Conservation (phyloP, 37 sponge, comb jelly and placozoan species). For the Amphimedon queenslandica region DNA sequence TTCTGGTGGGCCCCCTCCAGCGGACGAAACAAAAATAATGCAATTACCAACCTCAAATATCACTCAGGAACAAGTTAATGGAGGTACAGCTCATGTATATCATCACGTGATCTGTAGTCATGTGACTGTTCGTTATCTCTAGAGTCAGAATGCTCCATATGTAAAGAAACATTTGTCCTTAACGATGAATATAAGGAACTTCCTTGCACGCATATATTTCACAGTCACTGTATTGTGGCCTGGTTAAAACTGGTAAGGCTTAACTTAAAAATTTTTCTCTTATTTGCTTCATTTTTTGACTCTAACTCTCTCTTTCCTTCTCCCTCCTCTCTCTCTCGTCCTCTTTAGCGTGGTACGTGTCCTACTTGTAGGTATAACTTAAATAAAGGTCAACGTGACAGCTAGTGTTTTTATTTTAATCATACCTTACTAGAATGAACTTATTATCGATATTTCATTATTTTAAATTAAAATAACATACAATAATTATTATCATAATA, state of each 20-base stretch:
- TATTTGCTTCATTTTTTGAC: background rate
- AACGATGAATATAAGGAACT: constrained; percentile 59
- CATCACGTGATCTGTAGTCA: background rate
- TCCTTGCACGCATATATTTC: constrained; percentile 86
- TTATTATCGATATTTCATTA: too few relatives aligned
- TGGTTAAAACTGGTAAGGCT: constrained; percentile 82
- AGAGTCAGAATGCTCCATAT: constrained; percentile 80
- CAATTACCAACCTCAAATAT: constrained; percentile 33
- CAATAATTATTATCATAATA: too few relatives aligned
- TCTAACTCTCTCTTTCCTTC: background rate
- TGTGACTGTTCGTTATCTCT: background rate
- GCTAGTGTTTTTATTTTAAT: too few relatives aligned
- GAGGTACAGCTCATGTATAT: background rate
- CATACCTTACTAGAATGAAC: too few relatives aligned
- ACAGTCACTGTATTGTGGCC: constrained; percentile 80
- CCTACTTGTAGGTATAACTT: constrained; percentile 16
- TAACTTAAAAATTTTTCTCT: background rate
- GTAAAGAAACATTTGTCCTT: constrained; percentile 73
- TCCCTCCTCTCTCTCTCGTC: background rate
- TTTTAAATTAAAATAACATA: too few relatives aligned
- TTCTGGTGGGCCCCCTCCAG: constrained; percentile 83
- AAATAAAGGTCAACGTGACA: constrained; percentile 9
- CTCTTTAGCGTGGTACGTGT: constrained; percentile 5
- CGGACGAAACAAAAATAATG: constrained; percentile 66
- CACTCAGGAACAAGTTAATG: background rate